Conservation (phyloP, 1,140 invertebrate genomes). For the Araneus ventricosus region DNA sequence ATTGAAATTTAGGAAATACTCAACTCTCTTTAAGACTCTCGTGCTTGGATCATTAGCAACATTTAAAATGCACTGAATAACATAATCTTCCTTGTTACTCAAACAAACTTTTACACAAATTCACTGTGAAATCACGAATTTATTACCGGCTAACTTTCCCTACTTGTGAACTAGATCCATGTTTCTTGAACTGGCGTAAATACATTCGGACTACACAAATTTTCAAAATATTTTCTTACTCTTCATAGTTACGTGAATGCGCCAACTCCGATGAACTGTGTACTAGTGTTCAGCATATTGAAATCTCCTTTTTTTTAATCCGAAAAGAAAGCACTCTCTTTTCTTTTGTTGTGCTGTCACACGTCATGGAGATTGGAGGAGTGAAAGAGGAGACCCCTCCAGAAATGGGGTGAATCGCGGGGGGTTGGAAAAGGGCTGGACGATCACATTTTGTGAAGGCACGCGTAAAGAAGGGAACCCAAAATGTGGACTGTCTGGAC, state of each 20-base stretch:
- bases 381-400: background rate
- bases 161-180: too few relatives aligned
- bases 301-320: background rate
- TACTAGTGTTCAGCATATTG: too few relatives aligned
- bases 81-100: too few relatives aligned
- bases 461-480: background rate
- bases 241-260: background rate
- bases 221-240: slow-evolving; percentile 12
- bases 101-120: too few relatives aligned
- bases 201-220: too few relatives aligned
- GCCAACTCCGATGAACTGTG: background rate
- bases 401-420: background rate
- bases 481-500: background rate
- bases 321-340: background rate
- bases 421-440: background rate
- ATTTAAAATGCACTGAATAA: too few relatives aligned
- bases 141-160: too few relatives aligned
- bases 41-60: too few relatives aligned
- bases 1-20: too few relatives aligned
- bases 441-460: background rate
- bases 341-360: background rate
- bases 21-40: too few relatives aligned
- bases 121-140: too few relatives aligned
- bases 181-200: too few relatives aligned
- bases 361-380: background rate